Evolutionary conservation across 2,888 invertebrate species (phyloP).

Genomic region (Linnaemya tessellans): DNA sequence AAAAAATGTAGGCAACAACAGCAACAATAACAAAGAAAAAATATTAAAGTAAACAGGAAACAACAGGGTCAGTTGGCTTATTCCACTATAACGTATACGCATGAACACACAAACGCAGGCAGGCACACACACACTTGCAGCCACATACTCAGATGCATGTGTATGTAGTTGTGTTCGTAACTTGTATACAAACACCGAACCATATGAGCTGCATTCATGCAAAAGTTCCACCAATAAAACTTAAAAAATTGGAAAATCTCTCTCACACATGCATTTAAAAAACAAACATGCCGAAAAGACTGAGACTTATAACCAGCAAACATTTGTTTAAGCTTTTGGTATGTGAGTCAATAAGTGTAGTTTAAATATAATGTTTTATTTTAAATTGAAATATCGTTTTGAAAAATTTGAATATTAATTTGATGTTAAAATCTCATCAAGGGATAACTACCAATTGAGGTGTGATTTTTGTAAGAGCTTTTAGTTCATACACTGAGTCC

Average conservation of each 20-base stretch:
- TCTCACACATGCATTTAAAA: background rate
- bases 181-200: background rate
- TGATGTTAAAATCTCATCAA: no score
- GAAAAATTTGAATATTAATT: no score
- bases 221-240: constrained; percentile 48
- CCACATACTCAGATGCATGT: background rate
- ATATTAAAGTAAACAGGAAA: constrained; percentile 51
- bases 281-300: background rate
- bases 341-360: no score
- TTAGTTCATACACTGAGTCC: no score
- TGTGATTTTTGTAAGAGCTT: no score
- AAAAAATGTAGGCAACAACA: constrained; percentile 17
- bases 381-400: no score
- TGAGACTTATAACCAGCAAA: background rate
- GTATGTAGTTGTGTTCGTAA: no score
- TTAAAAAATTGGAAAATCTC: constrained; percentile 17
- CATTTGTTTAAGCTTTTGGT: background rate
- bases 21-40: background rate
- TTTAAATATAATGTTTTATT: no score
- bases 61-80: constrained; percentile 68
- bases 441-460: no score
- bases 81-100: constrained; percentile 42
- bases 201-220: constrained; percentile 45
- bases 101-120: background rate
- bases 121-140: background rate